phyloP scores from a whole-genome alignment of 2,797 vertebrate species.

The Todus mexicanus region DNA sequence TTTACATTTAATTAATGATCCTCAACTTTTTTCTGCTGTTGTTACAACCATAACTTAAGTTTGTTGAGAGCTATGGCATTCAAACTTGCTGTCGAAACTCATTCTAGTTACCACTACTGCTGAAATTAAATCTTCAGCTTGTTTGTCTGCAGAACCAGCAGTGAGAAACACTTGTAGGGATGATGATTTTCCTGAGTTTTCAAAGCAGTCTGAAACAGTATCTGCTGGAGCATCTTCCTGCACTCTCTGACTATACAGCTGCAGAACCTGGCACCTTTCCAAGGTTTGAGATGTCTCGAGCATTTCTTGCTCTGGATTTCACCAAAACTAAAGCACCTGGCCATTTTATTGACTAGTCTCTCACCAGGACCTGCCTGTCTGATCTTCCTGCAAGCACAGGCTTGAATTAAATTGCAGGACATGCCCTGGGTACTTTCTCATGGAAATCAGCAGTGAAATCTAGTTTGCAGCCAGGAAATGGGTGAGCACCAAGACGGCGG shows the following conservation, averaged over 20 bases:
- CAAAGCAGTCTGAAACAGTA: neutral
- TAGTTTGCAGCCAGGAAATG: neutral
- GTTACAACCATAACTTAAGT: neutral
- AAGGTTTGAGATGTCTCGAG: neutral
- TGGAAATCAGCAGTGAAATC: neutral
- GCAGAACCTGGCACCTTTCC: neutral
- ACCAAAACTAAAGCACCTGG: neutral
- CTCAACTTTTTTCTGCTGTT: neutral
- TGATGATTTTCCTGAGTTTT: neutral
- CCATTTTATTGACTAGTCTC: neutral
- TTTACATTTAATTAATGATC: neutral
- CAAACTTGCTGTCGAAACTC: neutral
- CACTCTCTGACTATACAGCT: neutral
- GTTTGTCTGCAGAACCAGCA: neutral
- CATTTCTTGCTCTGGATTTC: neutral
- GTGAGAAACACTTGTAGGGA: neutral
- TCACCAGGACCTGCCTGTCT: neutral
- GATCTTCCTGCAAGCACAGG: neutral
- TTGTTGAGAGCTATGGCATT: neutral
- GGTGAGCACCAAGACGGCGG: neutral
- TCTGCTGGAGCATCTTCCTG: neutral
- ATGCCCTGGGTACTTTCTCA: neutral
- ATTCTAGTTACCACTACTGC: neutral
- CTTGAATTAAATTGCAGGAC: neutral
- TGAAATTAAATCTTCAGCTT: neutral